Evolutionary conservation across 2,888 invertebrate genomes (phyloP).

Genomic region (Therioaphis trifolii): DNA sequence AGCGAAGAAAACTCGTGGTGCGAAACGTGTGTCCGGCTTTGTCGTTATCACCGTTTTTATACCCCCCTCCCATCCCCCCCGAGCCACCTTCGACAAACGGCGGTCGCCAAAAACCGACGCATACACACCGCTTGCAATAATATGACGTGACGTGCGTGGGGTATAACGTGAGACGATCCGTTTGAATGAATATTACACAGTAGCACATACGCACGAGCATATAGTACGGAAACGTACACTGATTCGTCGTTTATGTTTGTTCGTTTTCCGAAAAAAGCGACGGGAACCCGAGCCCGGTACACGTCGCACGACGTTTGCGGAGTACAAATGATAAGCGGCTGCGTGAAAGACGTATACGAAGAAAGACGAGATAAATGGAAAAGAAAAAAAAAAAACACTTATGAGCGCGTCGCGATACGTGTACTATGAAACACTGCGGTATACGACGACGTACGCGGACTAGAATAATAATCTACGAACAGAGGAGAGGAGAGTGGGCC

Average conservation of each 20-base stretch:
- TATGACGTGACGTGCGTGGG: no score
- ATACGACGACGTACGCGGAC: no score
- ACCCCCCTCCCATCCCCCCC: no score
- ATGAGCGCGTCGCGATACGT: no score
- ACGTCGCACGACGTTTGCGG: background rate
- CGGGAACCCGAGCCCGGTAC: constrained; percentile 14
- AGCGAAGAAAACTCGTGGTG: no score
- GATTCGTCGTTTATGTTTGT: background rate
- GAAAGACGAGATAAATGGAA: background rate
- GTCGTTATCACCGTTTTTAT: background rate
- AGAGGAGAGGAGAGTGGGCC: background rate
- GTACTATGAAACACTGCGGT: background rate
- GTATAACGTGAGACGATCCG: background rate
- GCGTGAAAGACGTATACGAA: no score
- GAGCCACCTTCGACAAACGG: no score
- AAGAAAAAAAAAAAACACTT: constrained; percentile 7
- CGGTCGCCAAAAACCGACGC: background rate
- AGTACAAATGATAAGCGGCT: no score
- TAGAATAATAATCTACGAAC: constrained; percentile 28
- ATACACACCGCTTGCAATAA: no score
- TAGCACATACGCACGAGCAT: background rate
- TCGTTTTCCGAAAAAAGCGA: background rate
- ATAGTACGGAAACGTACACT: background rate
- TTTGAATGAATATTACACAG: no score
- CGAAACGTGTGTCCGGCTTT: no score